Evolutionary conservation across 2,888 invertebrate genomes (phyloP), one percentile per base, ranked within the genome.

Genomic region (Drosophila flavopinicola): DNA sequence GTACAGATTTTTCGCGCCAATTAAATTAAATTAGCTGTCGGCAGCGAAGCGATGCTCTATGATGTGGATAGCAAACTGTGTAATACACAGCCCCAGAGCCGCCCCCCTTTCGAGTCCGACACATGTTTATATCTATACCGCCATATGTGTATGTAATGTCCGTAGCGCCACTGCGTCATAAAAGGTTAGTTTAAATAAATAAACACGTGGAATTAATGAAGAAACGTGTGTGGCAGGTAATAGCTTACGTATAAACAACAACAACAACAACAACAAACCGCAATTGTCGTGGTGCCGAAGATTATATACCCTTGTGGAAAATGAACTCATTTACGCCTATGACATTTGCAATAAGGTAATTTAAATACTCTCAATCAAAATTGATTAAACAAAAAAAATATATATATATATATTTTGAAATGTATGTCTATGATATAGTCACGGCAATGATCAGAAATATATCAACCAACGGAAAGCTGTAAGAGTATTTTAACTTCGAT

Each of bases 131-230:
- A 68, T 30, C n/a, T n/a, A n/a, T 20, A 38, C 29, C 49, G 30
- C 42, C 59, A 35, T 54, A 42, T 66, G 66, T 65, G 47, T 56
- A 45, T 35, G 42, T 20, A 42, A 13, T 56, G 66, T 79, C 54
- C 76, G 67, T 59, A 79, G 78, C 78, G 85, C 78, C 78, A 82
- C 71, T 71, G 75, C 70, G 54, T 60, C 85, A 56, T 78, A 78
- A 78, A 78, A 85, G 85, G 78, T 78, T 80, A 85, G 73, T 85
- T 79, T 82, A 79, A 79, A 79, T 85, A 79, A 79, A 79, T 85
- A 79, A 79, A 79, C 78, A 79, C 78, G 85, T 79, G 82, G 77
- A 84, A 59, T 80, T 84, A 80, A 78, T 80, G 75, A 80, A 66
- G 82, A 84, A 79, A 78, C 78, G 85, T 78, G 80, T 76, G 69